phyloP scores from a whole-genome alignment of 1,140 invertebrate species.

The Macrosteles quadrilineatus region DNA sequence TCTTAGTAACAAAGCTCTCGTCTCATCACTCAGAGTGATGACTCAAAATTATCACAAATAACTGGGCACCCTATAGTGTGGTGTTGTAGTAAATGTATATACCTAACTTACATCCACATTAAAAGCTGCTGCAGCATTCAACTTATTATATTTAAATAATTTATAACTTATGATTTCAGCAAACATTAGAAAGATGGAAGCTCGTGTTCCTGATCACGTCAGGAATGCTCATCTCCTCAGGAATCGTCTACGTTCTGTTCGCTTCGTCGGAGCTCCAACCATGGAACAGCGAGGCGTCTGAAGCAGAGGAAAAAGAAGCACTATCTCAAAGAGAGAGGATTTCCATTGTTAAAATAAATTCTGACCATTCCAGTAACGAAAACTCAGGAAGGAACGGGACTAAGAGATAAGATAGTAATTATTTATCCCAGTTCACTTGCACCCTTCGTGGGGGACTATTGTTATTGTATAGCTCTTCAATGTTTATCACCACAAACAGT shows the following conservation, averaged over 20 bases:
- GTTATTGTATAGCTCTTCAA: too few relatives aligned
- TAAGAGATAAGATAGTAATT: background rate
- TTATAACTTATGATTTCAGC: conserved; percentile 52
- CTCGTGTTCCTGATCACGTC: conserved; percentile 63
- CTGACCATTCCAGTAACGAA: conserved; percentile 33
- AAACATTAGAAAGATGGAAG: conserved; percentile 67
- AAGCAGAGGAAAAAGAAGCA: conserved; percentile 18
- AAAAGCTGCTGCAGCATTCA: conserved; percentile 13
- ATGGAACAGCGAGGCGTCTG: conserved; percentile 56
- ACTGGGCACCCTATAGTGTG: background rate
- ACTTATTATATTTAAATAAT: background rate
- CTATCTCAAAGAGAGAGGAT: conserved; percentile 14
- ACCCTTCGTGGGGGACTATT: too few relatives aligned
- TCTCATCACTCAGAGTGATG: too few relatives aligned
- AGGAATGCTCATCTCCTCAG: conserved; percentile 55
- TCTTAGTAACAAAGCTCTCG: too few relatives aligned
- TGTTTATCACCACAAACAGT: too few relatives aligned
- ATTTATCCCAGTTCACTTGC: conserved; percentile 33
- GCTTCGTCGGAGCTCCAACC: conserved; percentile 61
- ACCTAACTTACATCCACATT: background rate
- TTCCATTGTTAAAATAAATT: background rate
- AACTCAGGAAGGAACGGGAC: conserved; percentile 5
- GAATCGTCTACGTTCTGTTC: conserved; percentile 58
- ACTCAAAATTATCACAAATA: too few relatives aligned
- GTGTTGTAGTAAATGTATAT: background rate